A percentile compares a stretch with the other conserved stretches of the same genome.
phyloP scores from a whole-genome alignment of 1,140 invertebrate genomes.

The Drosophila malerkotliana region DNA sequence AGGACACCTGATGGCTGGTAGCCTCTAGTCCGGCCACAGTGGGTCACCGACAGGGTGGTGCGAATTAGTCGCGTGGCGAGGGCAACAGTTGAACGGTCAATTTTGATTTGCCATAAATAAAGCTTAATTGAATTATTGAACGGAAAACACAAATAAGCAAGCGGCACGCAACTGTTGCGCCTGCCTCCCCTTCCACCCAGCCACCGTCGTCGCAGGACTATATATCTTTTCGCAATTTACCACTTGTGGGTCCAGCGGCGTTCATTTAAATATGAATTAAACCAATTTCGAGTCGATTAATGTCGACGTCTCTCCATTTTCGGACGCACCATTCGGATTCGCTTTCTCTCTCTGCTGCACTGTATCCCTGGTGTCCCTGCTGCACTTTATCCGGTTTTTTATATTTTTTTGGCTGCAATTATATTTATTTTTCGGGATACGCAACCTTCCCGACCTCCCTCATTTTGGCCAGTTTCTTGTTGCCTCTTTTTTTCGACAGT shows the following conservation, averaged over 20 bases:
- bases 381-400: constrained; percentile 17
- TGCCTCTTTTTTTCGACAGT: constrained; percentile 31
- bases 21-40: not conserved
- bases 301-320: constrained; percentile 64
- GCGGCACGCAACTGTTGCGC: constrained; percentile 62
- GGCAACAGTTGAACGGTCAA: constrained; percentile 46
- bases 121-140: constrained; percentile 73
- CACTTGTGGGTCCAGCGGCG: constrained; percentile 41
- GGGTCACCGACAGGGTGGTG: constrained; percentile 7
- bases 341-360: not conserved
- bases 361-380: not conserved
- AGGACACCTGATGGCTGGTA: constrained; percentile 8
- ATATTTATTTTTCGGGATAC: constrained; percentile 68
- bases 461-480: constrained; percentile 30
- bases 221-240: not conserved
- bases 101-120: constrained; percentile 76
- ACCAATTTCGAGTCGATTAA: constrained; percentile 78
- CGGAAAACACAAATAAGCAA: constrained; percentile 24
- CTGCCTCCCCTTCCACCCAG: constrained; percentile 3
- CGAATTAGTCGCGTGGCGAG: constrained; percentile 40
- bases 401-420: constrained; percentile 55
- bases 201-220: not conserved
- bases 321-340: constrained; percentile 35
- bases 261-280: constrained; percentile 81
- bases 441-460: constrained; percentile 29